A percentile compares a stretch with the other conserved stretches of the same genome.
Conservation (phyloP, 2,888 invertebrate species). For the Palloptera scutellata region DNA sequence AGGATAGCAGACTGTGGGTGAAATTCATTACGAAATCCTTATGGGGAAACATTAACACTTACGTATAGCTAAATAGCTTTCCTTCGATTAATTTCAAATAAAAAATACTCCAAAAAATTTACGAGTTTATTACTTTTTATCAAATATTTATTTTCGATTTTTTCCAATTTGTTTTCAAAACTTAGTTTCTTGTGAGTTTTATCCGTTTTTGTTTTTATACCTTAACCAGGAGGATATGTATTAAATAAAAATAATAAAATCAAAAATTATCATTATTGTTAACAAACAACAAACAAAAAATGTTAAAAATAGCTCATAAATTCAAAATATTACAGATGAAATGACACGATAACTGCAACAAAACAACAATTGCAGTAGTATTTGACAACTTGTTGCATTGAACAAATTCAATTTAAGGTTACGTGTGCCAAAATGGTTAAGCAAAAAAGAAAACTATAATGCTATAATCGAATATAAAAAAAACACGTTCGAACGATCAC, state of each 20-base stretch:
- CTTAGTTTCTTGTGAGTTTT: not conserved
- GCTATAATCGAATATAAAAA: too few relatives aligned
- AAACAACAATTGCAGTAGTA: not conserved
- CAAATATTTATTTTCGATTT: not conserved
- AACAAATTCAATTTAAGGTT: too few relatives aligned
- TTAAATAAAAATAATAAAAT: conserved; percentile 36
- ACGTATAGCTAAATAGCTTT: not conserved
- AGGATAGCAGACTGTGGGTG: conserved; percentile 5
- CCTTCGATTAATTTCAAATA: not conserved
- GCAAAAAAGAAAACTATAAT: too few relatives aligned
- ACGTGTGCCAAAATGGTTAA: too few relatives aligned
- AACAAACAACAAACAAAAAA: conserved; percentile 33
- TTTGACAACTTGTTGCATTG: too few relatives aligned
- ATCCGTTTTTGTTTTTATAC: conserved; percentile 40
- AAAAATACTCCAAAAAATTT: not conserved
- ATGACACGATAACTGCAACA: not conserved
- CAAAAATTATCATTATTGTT: conserved; percentile 18
- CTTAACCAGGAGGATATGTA: conserved; percentile 55
- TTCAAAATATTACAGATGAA: not conserved
- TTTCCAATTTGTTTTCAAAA: not conserved
- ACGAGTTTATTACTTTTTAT: not conserved
- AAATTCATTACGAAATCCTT: not conserved
- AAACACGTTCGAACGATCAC: too few relatives aligned
- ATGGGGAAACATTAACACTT: not conserved
- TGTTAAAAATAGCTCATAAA: not conserved